Conservation (phyloP, 2,113 vertebrate genomes). For the Puffinus mauretanicus region DNA sequence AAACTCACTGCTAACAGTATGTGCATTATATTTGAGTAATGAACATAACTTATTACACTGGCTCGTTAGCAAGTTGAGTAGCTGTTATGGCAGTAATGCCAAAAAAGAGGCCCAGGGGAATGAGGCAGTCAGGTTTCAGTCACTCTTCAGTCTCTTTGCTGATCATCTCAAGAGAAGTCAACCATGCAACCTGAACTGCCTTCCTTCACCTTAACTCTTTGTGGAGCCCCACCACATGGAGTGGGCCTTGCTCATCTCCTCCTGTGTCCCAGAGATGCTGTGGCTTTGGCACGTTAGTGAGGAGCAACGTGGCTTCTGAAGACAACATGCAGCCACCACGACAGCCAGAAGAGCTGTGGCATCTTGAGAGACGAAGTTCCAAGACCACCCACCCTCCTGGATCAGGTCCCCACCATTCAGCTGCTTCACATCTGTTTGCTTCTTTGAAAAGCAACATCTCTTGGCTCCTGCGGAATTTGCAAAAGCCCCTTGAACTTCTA, state of each 20-base stretch:
- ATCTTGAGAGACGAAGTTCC: not conserved
- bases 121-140: not conserved
- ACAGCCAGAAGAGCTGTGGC: not conserved
- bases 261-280: not conserved
- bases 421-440: not conserved
- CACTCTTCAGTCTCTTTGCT: not conserved
- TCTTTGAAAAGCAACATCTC: not conserved
- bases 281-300: not conserved
- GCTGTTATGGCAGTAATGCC: not conserved
- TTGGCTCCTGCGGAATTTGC: not conserved
- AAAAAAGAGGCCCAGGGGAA: not conserved
- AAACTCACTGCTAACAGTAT: not conserved
- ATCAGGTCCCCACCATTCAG: not conserved
- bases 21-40: not conserved
- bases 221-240: not conserved
- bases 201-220: not conserved
- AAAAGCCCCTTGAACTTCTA: not conserved
- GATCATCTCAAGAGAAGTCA: not conserved
- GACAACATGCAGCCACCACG: accelerated
- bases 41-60: not conserved
- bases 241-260: not conserved
- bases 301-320: accelerated
- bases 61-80: not conserved
- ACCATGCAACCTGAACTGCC: not conserved
- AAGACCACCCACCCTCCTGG: not conserved